Base-by-base conservation (phyloP, 2,797 vertebrate species). In the Scleropages formosus region DNA sequence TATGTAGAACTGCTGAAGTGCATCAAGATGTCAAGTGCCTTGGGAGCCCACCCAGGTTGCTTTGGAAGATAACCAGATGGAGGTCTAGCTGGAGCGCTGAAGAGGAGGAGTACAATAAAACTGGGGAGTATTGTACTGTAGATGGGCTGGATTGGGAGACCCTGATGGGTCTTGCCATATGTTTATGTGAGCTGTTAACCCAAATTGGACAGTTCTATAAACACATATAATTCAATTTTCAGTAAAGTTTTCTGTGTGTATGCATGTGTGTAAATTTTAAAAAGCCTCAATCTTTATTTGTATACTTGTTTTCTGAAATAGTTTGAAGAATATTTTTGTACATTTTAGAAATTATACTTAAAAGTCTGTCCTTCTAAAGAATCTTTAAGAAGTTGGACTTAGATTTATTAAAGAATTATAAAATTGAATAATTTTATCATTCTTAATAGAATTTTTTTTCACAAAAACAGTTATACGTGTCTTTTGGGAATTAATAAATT, bases 1-100 rank as follows among this genome's bases (percentile, higher is more conserved):
- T 99, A 95, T 98, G 96, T 98, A 98, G 98, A 99, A 97, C 96
- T 98, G 97, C 95, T 97, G 96, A 99, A 97, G 98, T 98, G 97
- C 96, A 98, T 98, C 97, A 98, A 95, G 96, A 98, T 98, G 97
- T 99, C 96, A 99, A 99, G 97, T 98, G 94, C 95, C 98, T 95
- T 95, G 91, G 92, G 92, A 94, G 98, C 91, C 98, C 98, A 99
- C 98, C 98, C 98, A 99, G 93, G 95, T 93, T 96, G 98, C 90
- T 89, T 93, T 95, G 95, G 96, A 97, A 97, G 95, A 97, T 96
- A 96, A 97, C 95, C 96, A 98, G 95, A 98, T 96, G 96, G 96
- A 96, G 95, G 94, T 93, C 93, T 90, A 94, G 92, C 94, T 93
- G 92, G 87, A 89, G 90, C 84, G 81, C 91, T 88, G 88, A 88